These are phyloP conservation scores for Spodoptera litura DNA, from an alignment of 1,140 invertebrate genomes.

Conservation along the genomic window DNA sequence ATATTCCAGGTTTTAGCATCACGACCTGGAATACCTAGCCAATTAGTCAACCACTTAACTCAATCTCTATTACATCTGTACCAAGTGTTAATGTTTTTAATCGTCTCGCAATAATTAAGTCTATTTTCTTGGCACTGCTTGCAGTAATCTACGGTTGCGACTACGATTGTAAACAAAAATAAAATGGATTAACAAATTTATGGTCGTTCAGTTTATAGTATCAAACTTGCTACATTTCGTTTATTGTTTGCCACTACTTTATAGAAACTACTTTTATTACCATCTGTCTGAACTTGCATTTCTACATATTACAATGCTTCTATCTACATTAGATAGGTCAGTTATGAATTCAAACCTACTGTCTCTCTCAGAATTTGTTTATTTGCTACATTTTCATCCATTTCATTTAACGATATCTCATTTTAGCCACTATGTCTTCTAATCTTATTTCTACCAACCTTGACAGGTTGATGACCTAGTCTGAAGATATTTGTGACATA, in stretches of 20 bases:
- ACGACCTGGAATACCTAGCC: not conserved
- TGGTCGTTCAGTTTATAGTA: too few relatives aligned
- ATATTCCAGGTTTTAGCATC: not conserved
- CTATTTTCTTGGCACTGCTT: not conserved
- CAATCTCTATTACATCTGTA: too few relatives aligned
- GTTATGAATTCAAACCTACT: too few relatives aligned
- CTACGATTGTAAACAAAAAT: too few relatives aligned
- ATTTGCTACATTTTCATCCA: not conserved
- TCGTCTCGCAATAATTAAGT: too few relatives aligned
- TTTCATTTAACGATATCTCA: too few relatives aligned
- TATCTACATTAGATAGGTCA: not conserved
- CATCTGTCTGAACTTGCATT: too few relatives aligned
- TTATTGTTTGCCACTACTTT: not conserved
- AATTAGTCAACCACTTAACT: too few relatives aligned
- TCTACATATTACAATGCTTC: not conserved
- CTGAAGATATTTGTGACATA: not conserved
- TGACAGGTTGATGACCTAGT: slow-evolving; percentile 11
- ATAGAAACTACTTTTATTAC: not conserved
- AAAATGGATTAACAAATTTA: too few relatives aligned
- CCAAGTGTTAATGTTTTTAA: too few relatives aligned
- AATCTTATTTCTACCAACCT: not conserved
- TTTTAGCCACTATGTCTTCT: too few relatives aligned
- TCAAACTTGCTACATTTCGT: too few relatives aligned
- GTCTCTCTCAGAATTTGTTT: not conserved
- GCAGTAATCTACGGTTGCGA: not conserved